A percentile compares a stretch with the other conserved stretches of the same genome.
Evolutionary conservation across 1,140 invertebrate species (phyloP).

Genomic region (Arion vulgaris): DNA sequence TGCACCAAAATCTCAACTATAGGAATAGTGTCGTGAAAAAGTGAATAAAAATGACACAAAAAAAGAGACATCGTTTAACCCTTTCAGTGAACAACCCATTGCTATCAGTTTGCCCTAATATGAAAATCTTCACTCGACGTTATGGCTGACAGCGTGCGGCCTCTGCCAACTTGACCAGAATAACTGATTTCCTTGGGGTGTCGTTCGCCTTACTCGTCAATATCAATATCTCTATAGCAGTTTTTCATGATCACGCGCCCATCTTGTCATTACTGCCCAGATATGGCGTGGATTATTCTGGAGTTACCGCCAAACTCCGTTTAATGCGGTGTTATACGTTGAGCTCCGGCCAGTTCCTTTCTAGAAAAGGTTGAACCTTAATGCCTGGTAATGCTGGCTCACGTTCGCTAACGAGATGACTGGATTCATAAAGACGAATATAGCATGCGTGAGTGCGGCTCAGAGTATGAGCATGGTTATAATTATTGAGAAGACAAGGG

Average conservation of each 20-base stretch:
- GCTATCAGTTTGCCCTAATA: neutral
- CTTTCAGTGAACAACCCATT: neutral
- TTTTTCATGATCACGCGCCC: constrained; percentile 24
- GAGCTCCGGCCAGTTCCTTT: neutral
- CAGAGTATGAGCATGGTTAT: neutral
- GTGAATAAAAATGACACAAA: too few relatives aligned
- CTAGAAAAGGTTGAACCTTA: neutral
- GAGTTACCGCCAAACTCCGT: constrained; percentile 17
- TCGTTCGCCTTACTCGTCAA: constrained; percentile 5
- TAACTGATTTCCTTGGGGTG: constrained; percentile 20
- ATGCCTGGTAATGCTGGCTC: constrained; percentile 4
- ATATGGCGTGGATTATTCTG: constrained; percentile 24
- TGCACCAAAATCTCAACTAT: too few relatives aligned
- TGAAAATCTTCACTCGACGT: constrained; percentile 15
- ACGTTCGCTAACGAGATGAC: constrained; percentile 10
- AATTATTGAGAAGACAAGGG: neutral
- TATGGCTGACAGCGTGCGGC: constrained; percentile 11
- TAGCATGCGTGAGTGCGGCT: constrained; percentile 12
- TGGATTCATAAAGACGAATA: constrained; percentile 13
- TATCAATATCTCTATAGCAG: constrained; percentile 26
- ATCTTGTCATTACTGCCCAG: constrained; percentile 27
- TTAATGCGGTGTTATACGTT: neutral
- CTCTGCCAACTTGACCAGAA: constrained; percentile 19
- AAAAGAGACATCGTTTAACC: too few relatives aligned
- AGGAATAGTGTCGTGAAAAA: too few relatives aligned